Evolutionary conservation across 2,113 vertebrate species (phyloP).

Genomic region (Menura novaehollandiae): DNA sequence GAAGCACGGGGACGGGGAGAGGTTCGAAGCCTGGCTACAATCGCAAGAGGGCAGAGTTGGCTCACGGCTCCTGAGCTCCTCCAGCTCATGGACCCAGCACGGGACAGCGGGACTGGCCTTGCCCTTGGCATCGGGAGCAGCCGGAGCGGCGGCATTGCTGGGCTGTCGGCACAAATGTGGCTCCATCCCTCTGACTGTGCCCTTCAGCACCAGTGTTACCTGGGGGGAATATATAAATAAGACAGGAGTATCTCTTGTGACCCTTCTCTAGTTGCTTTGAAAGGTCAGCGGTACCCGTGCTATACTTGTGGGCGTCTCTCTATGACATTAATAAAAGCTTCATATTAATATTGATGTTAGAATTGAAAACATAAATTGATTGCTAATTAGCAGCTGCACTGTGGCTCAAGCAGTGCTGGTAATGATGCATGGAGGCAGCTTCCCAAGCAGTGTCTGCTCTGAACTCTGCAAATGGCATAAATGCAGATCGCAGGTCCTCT

Average conservation of each 20-base stretch:
- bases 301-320: background rate
- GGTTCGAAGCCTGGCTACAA: background rate
- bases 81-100: background rate
- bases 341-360: background rate
- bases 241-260: background rate
- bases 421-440: background rate
- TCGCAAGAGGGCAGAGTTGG: slow-evolving; percentile 58
- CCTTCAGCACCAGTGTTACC: background rate
- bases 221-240: background rate
- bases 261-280: background rate
- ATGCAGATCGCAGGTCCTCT: background rate
- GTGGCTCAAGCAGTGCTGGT: background rate
- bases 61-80: background rate
- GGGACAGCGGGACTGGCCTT: background rate
- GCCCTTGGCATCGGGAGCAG: background rate
- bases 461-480: background rate
- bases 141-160: background rate
- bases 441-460: background rate
- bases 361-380: slow-evolving; percentile 16
- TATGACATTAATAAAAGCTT: background rate
- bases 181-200: background rate
- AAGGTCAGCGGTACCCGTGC: background rate
- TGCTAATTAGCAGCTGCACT: slow-evolving; percentile 28
- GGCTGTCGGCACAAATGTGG: background rate
- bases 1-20: background rate